Evolutionary conservation across 37 sponge, comb jelly and placozoan species (phyloP).

Genomic region (Axinella damicornis): DNA sequence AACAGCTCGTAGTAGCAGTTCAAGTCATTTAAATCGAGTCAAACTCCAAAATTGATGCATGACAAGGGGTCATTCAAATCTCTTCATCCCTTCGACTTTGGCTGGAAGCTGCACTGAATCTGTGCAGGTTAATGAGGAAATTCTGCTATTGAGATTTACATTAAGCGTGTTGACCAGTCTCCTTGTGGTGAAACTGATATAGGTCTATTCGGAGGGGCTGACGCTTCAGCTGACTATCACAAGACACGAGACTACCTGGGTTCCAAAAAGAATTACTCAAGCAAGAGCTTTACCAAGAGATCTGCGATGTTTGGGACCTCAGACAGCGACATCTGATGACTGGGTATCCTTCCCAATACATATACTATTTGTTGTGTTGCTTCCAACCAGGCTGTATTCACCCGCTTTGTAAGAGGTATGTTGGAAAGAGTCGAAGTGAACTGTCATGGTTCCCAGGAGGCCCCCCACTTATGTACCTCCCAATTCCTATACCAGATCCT

Average conservation of each 20-base stretch:
- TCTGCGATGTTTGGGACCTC: constrained; percentile 20
- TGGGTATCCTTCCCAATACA: not conserved
- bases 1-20: too few species aligned
- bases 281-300: constrained; percentile 10
- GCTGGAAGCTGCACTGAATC: too few species aligned
- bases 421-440: too few species aligned
- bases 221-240: not conserved
- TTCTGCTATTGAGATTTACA: too few species aligned
- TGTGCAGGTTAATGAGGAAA: too few species aligned
- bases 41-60: too few species aligned
- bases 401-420: not conserved
- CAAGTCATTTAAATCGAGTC: too few species aligned
- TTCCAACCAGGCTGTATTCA: not conserved
- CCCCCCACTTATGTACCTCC: constrained; percentile 21
- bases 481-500: constrained; percentile 21
- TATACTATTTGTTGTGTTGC: constrained; percentile 15
- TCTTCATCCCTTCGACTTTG: too few species aligned
- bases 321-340: not conserved
- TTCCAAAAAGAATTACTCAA: constrained; percentile 28
- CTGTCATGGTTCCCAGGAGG: constrained; percentile 12
- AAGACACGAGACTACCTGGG: constrained; percentile 30
- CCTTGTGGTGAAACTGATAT: constrained; percentile 49
- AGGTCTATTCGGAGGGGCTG: constrained; percentile 35
- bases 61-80: too few species aligned
- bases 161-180: too few species aligned